These are phyloP conservation scores for Siniperca obscura DNA, from an alignment of 2,797 vertebrate genomes.

Conservation along the genomic window DNA sequence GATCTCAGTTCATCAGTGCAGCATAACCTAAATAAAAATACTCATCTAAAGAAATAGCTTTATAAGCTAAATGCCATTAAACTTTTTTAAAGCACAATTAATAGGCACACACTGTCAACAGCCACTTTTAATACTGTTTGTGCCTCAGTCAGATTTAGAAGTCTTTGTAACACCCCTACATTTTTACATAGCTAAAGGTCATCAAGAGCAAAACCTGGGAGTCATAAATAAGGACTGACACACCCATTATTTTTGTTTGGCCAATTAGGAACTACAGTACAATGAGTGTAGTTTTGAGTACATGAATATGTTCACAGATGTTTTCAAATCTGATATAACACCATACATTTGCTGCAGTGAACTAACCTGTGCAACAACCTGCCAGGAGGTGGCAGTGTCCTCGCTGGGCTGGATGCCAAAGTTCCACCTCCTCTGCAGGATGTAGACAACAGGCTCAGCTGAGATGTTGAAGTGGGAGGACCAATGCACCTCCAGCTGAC, in stretches of 20 bases:
- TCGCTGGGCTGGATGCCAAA: constrained; percentile 94
- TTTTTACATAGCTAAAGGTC: neutral
- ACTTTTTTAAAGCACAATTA: neutral
- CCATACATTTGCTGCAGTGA: rapidly evolving
- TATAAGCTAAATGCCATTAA: neutral
- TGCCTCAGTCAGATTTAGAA: neutral
- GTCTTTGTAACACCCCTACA: neutral
- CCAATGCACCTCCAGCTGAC: constrained; percentile 90
- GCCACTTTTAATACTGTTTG: neutral
- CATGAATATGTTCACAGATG: neutral
- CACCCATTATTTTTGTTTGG: neutral
- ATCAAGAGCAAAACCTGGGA: neutral
- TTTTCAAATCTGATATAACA: neutral
- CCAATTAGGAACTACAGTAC: neutral
- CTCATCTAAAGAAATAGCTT: neutral
- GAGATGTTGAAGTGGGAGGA: constrained; percentile 93
- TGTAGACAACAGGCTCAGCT: constrained; percentile 91
- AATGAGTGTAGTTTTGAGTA: neutral
- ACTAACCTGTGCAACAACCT: constrained; percentile 89
- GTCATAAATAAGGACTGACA: neutral
- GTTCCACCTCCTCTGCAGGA: constrained; percentile 93
- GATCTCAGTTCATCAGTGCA: too few species aligned
- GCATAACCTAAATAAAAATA: neutral
- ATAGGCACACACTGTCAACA: neutral
- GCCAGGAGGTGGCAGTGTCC: constrained; percentile 90